These are phyloP conservation scores for Agonum fuliginosum DNA, from an alignment of 2,888 invertebrate species.

Conservation along the genomic window DNA sequence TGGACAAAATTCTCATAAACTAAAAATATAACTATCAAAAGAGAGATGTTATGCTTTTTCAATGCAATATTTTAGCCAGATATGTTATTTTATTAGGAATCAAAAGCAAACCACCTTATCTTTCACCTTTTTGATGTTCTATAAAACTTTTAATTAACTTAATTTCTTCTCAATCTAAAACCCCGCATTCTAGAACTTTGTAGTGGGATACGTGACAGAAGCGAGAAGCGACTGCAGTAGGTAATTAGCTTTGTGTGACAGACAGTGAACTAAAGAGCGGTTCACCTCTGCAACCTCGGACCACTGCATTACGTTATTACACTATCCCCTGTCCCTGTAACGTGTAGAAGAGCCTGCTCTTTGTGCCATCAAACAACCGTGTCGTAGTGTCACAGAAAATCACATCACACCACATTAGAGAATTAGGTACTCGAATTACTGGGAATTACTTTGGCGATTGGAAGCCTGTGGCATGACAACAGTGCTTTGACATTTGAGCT, in stretches of 20 bases:
- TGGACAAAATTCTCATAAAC: too few species aligned
- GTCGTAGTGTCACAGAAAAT: not conserved
- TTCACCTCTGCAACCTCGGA: not conserved
- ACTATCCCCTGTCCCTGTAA: too few species aligned
- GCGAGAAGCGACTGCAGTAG: not conserved
- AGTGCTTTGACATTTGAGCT: not conserved
- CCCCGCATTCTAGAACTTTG: too few species aligned
- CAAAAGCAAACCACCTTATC: too few species aligned
- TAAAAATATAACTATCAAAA: too few species aligned
- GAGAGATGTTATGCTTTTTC: too few species aligned
- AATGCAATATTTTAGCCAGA: too few species aligned
- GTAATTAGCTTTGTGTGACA: slow-evolving; percentile 38
- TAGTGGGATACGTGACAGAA: too few species aligned
- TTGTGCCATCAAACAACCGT: not conserved
- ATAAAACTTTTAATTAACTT: too few species aligned
- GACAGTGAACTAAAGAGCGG: not conserved
- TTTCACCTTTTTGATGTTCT: too few species aligned
- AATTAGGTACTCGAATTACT: not conserved
- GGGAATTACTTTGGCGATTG: not conserved
- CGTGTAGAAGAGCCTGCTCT: not conserved
- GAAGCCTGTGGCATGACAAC: not conserved
- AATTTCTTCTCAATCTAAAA: not conserved
- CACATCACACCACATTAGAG: not conserved
- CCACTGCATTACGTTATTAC: not conserved
- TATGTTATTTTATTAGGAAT: too few species aligned